Percentiles rank a stretch among this genome's conserved stretches.
Evolutionary conservation across 2,888 invertebrate species (phyloP).

Genomic region (Oscheius sp.): DNA sequence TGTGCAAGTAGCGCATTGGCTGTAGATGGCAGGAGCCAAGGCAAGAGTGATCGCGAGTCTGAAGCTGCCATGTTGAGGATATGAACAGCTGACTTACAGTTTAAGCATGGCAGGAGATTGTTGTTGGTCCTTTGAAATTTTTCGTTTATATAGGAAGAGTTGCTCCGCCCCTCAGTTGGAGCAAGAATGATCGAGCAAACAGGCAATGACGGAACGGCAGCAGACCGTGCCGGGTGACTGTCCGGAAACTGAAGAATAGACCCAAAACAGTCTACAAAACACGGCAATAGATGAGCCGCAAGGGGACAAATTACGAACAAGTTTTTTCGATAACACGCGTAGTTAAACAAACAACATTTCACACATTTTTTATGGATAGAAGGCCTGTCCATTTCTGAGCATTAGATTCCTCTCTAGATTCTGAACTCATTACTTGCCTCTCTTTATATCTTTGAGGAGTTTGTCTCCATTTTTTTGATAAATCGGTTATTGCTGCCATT

Average conservation of each 20-base stretch:
- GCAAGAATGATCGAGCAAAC: conserved; percentile 24
- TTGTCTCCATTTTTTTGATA: too few relatives aligned
- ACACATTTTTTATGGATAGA: too few relatives aligned
- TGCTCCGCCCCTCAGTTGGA: conserved; percentile 10
- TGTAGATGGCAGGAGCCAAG: neutral
- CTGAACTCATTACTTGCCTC: too few relatives aligned
- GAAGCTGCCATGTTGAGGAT: neutral
- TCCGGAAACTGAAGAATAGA: neutral
- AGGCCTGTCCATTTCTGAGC: too few relatives aligned
- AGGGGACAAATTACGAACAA: neutral
- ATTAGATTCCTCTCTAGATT: too few relatives aligned
- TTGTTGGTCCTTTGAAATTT: neutral
- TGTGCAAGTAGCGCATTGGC: neutral
- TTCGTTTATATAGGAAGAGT: conserved; percentile 13
- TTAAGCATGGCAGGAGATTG: conserved; percentile 17
- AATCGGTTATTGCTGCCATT: too few relatives aligned
- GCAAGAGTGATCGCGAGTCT: neutral
- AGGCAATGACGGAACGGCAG: conserved; percentile 8
- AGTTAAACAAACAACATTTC: too few relatives aligned
- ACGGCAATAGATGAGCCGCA: neutral
- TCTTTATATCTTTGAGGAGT: too few relatives aligned
- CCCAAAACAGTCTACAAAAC: neutral
- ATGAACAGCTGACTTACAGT: conserved; percentile 20
- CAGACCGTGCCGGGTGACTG: neutral
- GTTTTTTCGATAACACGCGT: neutral